A percentile compares a stretch with the other conserved stretches of the same genome.
Conservation (phyloP, 2,797 vertebrate genomes). For the Nothura maculosa region DNA sequence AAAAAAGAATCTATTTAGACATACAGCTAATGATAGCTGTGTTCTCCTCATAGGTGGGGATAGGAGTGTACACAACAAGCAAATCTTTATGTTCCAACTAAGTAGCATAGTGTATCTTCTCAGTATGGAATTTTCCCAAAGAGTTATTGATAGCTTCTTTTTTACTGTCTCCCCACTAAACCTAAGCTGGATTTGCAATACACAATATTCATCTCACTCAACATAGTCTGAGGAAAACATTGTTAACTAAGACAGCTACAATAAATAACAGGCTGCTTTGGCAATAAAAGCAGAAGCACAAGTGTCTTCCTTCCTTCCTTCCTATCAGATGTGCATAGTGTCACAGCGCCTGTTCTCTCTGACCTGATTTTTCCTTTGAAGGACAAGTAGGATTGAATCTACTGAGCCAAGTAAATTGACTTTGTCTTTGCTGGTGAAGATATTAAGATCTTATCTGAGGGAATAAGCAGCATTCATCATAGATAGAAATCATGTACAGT, state of each 20-base stretch:
- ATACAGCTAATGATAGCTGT: background rate
- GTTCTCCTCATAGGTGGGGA: background rate
- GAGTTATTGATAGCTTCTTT: background rate
- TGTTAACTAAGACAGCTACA: background rate
- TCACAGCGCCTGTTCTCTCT: background rate
- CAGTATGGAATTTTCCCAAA: background rate
- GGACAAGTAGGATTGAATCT: background rate
- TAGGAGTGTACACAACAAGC: background rate
- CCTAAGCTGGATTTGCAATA: background rate
- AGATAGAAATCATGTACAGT: background rate
- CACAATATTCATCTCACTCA: background rate
- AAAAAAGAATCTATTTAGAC: background rate
- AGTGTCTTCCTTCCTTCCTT: background rate
- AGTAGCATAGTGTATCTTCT: background rate
- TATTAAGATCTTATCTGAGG: background rate
- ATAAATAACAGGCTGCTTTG: background rate
- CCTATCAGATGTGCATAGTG: background rate
- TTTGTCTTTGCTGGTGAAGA: background rate
- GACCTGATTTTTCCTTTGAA: background rate
- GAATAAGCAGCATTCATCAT: background rate
- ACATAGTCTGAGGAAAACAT: background rate
- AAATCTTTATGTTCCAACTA: background rate
- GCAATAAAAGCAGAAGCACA: background rate
- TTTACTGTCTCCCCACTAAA: background rate
- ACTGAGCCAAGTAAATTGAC: background rate